A percentile compares a stretch with the other conserved stretches of the same genome.
Evolutionary conservation across 2,113 vertebrate genomes (phyloP).

Genomic region (Ovis canadensis): DNA sequence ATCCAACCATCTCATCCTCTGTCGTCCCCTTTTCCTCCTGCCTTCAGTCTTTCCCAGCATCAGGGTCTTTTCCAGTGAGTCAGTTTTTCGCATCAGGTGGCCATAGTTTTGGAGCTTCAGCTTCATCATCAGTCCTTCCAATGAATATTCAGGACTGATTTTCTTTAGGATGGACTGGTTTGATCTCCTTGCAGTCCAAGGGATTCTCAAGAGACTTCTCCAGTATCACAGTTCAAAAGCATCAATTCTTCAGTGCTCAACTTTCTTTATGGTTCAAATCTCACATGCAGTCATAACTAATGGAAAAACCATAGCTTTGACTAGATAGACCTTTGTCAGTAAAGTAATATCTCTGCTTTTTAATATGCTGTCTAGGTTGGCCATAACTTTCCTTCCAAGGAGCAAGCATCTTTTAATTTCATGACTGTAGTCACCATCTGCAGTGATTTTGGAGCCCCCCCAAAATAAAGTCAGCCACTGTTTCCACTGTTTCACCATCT

Average conservation of each 20-base stretch:
- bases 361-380: neutral
- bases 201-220: neutral
- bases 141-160: neutral
- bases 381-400: neutral
- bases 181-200: neutral
- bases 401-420: neutral
- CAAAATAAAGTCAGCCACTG: neutral
- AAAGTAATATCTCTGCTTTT: neutral
- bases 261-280: neutral
- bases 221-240: neutral
- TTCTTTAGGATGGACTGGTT: neutral
- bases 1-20: neutral
- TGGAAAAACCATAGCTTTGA: neutral
- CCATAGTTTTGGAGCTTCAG: neutral
- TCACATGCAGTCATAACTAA: neutral
- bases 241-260: neutral
- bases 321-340: neutral
- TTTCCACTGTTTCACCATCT: neutral
- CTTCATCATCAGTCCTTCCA: neutral
- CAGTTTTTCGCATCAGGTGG: neutral
- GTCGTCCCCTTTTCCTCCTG: neutral
- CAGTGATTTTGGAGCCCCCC: neutral
- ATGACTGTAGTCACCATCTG: neutral
- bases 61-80: neutral
- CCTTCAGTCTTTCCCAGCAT: neutral